These are phyloP conservation scores for Eptesicus fuscus DNA, from an alignment of 2,113 vertebrate genomes.

Conservation along the genomic window DNA sequence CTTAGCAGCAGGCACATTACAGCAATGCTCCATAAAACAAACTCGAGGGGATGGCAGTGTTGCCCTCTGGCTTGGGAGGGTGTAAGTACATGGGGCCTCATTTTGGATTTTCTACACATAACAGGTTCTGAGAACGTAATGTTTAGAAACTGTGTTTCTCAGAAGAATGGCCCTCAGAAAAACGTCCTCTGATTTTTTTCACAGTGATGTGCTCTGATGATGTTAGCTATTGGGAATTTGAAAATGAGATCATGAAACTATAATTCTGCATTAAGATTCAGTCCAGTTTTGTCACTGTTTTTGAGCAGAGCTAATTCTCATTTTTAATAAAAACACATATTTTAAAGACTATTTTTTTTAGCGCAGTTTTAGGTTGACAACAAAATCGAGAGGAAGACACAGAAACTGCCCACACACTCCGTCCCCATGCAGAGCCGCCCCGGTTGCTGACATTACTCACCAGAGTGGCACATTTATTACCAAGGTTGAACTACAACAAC, in stretches of 20 bases:
- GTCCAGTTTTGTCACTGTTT: neutral
- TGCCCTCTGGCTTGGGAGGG: neutral
- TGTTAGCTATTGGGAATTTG: neutral
- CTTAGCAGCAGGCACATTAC: neutral
- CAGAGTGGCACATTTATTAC: too few relatives aligned
- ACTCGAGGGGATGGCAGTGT: neutral
- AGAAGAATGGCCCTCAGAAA: neutral
- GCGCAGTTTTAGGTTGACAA: neutral
- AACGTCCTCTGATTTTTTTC: neutral
- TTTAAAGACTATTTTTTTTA: neutral
- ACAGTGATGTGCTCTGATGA: neutral
- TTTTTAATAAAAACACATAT: neutral
- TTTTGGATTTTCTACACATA: neutral
- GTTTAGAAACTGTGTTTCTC: neutral
- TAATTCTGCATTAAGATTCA: neutral
- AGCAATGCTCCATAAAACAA: slow-evolving; percentile 59
- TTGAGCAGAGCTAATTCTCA: neutral
- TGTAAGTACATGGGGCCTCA: neutral
- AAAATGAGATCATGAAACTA: neutral
- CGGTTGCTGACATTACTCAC: neutral
- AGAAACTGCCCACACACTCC: neutral
- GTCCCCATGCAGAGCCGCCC: neutral
- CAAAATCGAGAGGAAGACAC: neutral
- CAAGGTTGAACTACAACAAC: neutral
- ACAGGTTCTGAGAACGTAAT: neutral